These are phyloP conservation scores for Apostichopus leukothele DNA, from an alignment of 53 echinoderm and acorn worm genomes.

Conservation along the genomic window DNA sequence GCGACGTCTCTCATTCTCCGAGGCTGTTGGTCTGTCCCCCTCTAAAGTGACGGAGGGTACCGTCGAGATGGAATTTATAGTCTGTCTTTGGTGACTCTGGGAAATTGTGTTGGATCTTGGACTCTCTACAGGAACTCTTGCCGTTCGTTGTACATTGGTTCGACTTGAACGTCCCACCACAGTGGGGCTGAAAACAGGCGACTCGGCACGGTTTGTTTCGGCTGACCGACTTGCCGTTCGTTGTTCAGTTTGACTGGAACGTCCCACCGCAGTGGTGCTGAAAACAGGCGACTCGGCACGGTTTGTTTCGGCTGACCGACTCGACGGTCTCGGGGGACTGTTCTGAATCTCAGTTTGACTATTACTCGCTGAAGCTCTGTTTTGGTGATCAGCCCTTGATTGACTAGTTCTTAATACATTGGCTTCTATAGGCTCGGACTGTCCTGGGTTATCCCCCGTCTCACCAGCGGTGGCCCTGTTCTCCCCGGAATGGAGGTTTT, in stretches of 20 bases:
- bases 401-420: not conserved
- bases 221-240: not conserved
- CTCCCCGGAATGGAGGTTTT: not conserved
- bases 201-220: not conserved
- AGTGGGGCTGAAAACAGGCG: not conserved
- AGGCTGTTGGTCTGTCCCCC: not conserved
- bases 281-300: not conserved
- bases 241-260: not conserved
- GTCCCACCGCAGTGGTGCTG: not conserved
- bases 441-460: no score
- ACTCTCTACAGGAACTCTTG: not conserved
- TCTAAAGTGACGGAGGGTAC: not conserved
- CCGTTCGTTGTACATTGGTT: not conserved
- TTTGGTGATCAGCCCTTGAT: not conserved
- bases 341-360: not conserved
- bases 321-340: not conserved
- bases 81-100: not conserved
- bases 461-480: not conserved
- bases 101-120: not conserved
- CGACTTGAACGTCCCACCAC: not conserved
- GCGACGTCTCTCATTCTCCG: not conserved
- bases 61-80: not conserved
- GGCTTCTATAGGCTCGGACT: not conserved
- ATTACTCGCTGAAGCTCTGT: not conserved
- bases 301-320: not conserved